Percentiles rank a stretch among this genome's conserved stretches.
Conservation (phyloP, 1,140 invertebrate species). For the Bombus picipes region DNA sequence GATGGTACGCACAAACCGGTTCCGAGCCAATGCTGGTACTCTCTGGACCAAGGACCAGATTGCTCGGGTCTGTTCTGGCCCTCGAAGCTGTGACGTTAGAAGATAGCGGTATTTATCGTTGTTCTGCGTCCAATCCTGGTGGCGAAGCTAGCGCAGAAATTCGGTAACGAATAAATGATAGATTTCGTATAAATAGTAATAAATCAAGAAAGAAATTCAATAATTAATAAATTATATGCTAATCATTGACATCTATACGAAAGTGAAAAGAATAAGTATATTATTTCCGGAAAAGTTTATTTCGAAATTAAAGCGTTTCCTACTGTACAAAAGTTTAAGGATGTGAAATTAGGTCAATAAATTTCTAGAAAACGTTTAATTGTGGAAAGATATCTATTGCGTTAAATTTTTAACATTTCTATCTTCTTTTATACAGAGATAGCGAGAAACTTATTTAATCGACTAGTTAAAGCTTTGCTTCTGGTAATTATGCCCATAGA, state of each 20-base stretch:
- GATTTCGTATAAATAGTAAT: background rate
- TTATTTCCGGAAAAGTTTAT: background rate
- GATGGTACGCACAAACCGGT: slow-evolving; percentile 88
- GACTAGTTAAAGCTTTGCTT: background rate
- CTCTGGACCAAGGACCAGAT: slow-evolving; percentile 85
- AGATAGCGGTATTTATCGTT: slow-evolving; percentile 88
- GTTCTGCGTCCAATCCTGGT: slow-evolving; percentile 87
- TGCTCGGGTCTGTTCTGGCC: slow-evolving; percentile 87
- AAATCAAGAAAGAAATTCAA: background rate
- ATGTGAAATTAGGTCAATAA: background rate
- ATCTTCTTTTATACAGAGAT: background rate
- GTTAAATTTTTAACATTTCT: background rate
- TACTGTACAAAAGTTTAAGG: background rate
- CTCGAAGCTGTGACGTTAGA: slow-evolving; percentile 88
- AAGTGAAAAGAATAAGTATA: too few species aligned
- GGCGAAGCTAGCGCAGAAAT: slow-evolving; percentile 88
- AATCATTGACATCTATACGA: background rate
- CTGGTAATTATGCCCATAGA: background rate
- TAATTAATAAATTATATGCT: background rate
- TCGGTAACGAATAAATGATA: slow-evolving; percentile 66
- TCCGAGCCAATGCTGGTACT: slow-evolving; percentile 85
- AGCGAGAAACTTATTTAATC: background rate
- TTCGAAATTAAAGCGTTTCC: background rate
- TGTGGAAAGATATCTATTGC: background rate
- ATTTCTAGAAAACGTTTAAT: background rate